Percentiles rank a stretch among this genome's conserved stretches.
phyloP scores from a whole-genome alignment of 2,888 invertebrate species.

The Agonopterix arenella region DNA sequence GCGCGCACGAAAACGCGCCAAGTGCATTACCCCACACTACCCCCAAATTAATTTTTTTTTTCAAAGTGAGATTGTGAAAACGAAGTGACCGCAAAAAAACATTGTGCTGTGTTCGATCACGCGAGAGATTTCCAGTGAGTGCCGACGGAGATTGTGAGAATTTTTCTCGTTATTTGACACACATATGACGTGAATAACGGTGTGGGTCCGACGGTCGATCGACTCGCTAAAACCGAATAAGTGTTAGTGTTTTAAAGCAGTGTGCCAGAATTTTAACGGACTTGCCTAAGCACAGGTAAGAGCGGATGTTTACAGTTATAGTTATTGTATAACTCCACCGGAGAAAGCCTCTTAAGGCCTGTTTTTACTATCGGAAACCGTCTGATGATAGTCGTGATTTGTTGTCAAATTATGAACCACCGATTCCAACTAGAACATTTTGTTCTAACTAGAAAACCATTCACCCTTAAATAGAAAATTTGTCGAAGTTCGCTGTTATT shows the following conservation, averaged over 20 bases:
- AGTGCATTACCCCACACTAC: constrained; percentile 19
- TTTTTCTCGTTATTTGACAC: constrained; percentile 63
- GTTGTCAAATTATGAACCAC: no score
- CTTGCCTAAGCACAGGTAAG: constrained; percentile 70
- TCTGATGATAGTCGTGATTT: neutral
- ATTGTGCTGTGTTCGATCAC: constrained; percentile 43
- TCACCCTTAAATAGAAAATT: no score
- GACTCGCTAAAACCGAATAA: constrained; percentile 66
- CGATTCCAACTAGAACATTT: no score
- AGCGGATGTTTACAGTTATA: constrained; percentile 70
- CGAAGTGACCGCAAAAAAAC: constrained; percentile 18
- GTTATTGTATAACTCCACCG: constrained; percentile 61
- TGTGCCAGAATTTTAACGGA: constrained; percentile 74
- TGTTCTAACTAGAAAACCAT: no score
- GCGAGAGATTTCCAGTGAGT: constrained; percentile 21
- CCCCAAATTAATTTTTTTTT: constrained; percentile 32
- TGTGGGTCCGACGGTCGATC: constrained; percentile 63
- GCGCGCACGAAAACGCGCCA: constrained; percentile 32
- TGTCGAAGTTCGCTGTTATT: no score
- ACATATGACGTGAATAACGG: constrained; percentile 73
- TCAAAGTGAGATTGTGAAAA: constrained; percentile 4
- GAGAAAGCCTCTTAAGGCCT: constrained; percentile 41
- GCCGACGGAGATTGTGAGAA: constrained; percentile 44
- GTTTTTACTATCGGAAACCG: constrained; percentile 24
- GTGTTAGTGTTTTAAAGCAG: constrained; percentile 66